Conservation (phyloP, 2,888 invertebrate genomes). For the Hipparchia semele region DNA sequence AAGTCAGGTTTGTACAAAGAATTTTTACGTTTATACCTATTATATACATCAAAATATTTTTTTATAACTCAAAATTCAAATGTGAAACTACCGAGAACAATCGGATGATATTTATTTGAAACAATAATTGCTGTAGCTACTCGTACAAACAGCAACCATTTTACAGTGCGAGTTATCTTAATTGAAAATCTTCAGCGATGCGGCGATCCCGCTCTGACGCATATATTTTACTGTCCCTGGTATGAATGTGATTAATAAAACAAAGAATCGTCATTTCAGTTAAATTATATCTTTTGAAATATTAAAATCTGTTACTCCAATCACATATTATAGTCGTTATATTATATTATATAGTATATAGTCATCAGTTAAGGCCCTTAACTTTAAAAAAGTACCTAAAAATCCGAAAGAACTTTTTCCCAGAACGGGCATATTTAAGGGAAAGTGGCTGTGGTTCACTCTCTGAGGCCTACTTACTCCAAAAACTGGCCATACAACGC, state of each 20-base stretch:
- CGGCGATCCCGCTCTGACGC: conserved; percentile 33
- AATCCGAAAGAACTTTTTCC: no score
- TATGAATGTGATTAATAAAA: conserved; percentile 35
- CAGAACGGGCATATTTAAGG: no score
- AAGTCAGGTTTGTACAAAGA: no score
- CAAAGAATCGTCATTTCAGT: conserved; percentile 26
- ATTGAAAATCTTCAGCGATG: conserved; percentile 38
- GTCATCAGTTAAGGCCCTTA: no score
- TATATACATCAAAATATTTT: not conserved
- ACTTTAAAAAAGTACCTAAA: no score
- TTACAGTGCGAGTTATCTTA: conserved; percentile 36
- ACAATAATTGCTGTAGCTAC: conserved; percentile 33
- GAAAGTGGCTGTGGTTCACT: no score
- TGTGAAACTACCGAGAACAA: conserved; percentile 11
- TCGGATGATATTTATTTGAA: conserved; percentile 25
- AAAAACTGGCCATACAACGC: no score
- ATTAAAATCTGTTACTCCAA: not conserved
- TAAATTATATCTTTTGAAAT: conserved; percentile 9
- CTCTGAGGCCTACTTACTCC: no score
- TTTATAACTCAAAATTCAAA: not conserved
- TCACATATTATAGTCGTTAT: no score
- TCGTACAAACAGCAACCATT: conserved; percentile 29
- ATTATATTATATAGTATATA: no score
- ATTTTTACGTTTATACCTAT: no score
- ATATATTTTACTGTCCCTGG: conserved; percentile 31